Conservation (phyloP, 2,797 vertebrate species). For the Paramormyrops hopkinsi region DNA sequence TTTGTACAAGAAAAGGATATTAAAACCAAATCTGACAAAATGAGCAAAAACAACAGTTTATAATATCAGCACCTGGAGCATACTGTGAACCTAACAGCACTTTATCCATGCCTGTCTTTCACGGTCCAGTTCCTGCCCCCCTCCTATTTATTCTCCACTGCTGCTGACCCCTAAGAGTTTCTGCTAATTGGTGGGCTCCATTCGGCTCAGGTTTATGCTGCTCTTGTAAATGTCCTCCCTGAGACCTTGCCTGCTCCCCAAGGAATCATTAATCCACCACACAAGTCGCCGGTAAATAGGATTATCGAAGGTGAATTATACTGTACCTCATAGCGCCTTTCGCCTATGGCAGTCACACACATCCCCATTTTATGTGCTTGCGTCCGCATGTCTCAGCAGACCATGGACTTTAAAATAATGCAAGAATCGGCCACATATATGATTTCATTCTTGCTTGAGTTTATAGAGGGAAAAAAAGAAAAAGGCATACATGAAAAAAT, state of each 20-base stretch:
- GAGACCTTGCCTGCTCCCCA: conserved; percentile 17
- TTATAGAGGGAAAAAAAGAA: neutral
- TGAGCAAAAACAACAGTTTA: conserved; percentile 22
- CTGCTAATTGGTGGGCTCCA: conserved; percentile 18
- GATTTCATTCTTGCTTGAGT: neutral
- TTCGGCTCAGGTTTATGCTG: conserved; percentile 10
- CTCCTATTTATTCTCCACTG: conserved; percentile 20
- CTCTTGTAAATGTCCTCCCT: conserved; percentile 26
- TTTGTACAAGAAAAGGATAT: conserved; percentile 13
- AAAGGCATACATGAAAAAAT: neutral
- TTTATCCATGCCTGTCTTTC: conserved; percentile 12
- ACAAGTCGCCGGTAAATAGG: conserved; percentile 19
- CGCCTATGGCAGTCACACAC: neutral
- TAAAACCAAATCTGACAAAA: conserved; percentile 21
- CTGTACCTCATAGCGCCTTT: neutral
- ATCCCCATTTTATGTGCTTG: neutral
- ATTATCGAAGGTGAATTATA: conserved; percentile 21
- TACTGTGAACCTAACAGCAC: conserved; percentile 19
- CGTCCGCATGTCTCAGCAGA: neutral
- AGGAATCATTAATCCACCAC: conserved; percentile 24
- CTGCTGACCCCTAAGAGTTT: conserved; percentile 26
- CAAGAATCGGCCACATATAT: neutral
- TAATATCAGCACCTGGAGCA: conserved; percentile 14
- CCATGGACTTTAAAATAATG: neutral
- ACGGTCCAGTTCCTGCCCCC: neutral